Conservation (phyloP, 2,888 invertebrate genomes). For the Pandemis corylana region DNA sequence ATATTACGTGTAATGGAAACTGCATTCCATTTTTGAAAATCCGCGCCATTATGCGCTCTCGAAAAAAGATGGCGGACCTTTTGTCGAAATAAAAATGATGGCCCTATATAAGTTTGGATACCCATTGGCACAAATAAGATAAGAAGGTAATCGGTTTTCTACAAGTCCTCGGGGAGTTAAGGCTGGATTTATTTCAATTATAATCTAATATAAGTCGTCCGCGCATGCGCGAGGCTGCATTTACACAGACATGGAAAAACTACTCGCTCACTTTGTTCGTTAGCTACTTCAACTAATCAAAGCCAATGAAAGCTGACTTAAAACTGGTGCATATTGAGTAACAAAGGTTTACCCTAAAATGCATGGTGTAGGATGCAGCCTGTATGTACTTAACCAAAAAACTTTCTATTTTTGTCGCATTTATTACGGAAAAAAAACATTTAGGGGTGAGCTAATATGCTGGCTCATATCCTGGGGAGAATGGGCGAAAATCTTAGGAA, state of each 20-base stretch:
- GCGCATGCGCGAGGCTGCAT: constrained; percentile 72
- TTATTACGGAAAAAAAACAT: too few relatives aligned
- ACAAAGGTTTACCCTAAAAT: too few relatives aligned
- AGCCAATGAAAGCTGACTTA: too few relatives aligned
- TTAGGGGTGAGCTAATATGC: too few relatives aligned
- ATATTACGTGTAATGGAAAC: neutral
- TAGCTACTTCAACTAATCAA: neutral
- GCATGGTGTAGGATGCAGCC: too few relatives aligned
- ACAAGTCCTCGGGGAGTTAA: constrained; percentile 65
- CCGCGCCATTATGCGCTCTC: constrained; percentile 12
- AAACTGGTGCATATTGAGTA: too few relatives aligned
- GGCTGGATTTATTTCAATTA: constrained; percentile 83
- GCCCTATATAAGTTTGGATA: constrained; percentile 31
- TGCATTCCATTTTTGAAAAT: constrained; percentile 26
- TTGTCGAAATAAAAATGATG: constrained; percentile 35
- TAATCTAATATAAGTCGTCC: constrained; percentile 63
- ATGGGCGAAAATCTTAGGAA: too few relatives aligned
- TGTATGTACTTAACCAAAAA: too few relatives aligned
- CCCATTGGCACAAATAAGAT: constrained; percentile 57
- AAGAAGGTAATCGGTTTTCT: constrained; percentile 70
- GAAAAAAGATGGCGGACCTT: constrained; percentile 32
- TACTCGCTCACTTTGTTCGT: constrained; percentile 12
- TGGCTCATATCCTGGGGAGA: too few relatives aligned
- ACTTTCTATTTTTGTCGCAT: too few relatives aligned
- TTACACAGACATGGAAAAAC: constrained; percentile 61